Base-by-base conservation (phyloP, 1,140 invertebrate species). In the Pseudomyrmex flavicornis region DNA sequence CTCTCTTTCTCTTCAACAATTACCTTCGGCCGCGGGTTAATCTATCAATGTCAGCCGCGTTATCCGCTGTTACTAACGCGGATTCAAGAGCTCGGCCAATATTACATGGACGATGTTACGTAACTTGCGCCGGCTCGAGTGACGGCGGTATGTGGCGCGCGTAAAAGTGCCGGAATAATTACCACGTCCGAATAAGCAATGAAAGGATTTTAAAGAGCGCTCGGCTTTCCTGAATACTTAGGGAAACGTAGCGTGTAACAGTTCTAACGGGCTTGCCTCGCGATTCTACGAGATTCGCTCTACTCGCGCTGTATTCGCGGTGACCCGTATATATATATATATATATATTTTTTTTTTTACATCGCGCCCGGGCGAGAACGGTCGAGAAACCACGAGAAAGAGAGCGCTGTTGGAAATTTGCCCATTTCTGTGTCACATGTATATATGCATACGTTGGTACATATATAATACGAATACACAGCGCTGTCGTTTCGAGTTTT, bases 31-130 rank as follows among this genome's bases (percentile, higher is more conserved):
- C 68, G 50, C 58, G n/a, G 20, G 20, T 82, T 85, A 88, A 88
- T 88, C 63, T 83, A 85, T 85, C 83, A 88, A 82, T 58, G 68
- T 72, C 77, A 50, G 1, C 12, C n/a, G 58, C 50, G 62, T 88
- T 85, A 73, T 48, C 15, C 52, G 20, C 59, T 56, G 20, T 58
- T 77, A 56, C 62, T 76, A 77, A 76, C 80, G 50, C 56, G 58
- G 63, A 84, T 86, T 80, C 82, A 74, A 86, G 65, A 73, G 44
- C 13, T 50, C 52, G 10, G 59, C 52, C 83, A 69, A 69, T 70
- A 82, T 87, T 85, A 56, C 72, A 12, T 56, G 54, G 54, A 58
- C 17, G 68, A 66, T 46, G 66, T 35, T 44, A 66, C 46, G 48
- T 26, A 61, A 66, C 46, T 66, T 2, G 0, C 26, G 35, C 35